A percentile compares a stretch with the other conserved stretches of the same genome.
phyloP scores from a whole-genome alignment of 2,113 vertebrate species.

The Oreochromis aureus region DNA sequence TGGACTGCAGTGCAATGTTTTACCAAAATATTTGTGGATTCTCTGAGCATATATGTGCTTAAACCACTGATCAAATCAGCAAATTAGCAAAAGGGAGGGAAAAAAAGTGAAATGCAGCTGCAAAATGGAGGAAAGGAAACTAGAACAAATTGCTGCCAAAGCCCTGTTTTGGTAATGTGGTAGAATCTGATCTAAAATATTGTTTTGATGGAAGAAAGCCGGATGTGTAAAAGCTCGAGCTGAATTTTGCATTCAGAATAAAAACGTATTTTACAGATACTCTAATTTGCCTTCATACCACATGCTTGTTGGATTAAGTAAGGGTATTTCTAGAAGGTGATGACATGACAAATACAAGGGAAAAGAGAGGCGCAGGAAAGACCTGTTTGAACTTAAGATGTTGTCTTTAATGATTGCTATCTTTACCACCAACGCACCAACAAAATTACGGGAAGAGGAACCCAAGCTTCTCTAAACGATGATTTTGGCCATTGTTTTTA shows the following conservation, averaged over 20 bases:
- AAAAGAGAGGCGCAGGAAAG: neutral
- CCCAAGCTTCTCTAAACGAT: neutral
- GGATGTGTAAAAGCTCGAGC: neutral
- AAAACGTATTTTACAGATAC: neutral
- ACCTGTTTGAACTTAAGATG: neutral
- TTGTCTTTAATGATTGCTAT: neutral
- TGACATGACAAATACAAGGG: neutral
- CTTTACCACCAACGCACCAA: neutral
- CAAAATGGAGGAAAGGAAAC: neutral
- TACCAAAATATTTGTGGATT: neutral
- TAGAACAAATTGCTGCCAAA: neutral
- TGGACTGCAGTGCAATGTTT: neutral
- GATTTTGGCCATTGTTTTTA: neutral
- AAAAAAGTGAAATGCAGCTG: neutral
- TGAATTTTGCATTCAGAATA: neutral
- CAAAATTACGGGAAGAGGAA: neutral
- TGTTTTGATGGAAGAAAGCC: neutral
- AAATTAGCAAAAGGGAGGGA: neutral
- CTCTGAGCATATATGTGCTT: neutral
- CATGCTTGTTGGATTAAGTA: neutral
- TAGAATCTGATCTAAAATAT: neutral
- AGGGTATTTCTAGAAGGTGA: neutral
- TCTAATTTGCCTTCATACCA: neutral
- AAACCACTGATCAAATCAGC: neutral
- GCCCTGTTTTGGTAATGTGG: neutral